Base-by-base conservation (phyloP, 2,888 invertebrate species). In the Ariolimax columbianus region DNA sequence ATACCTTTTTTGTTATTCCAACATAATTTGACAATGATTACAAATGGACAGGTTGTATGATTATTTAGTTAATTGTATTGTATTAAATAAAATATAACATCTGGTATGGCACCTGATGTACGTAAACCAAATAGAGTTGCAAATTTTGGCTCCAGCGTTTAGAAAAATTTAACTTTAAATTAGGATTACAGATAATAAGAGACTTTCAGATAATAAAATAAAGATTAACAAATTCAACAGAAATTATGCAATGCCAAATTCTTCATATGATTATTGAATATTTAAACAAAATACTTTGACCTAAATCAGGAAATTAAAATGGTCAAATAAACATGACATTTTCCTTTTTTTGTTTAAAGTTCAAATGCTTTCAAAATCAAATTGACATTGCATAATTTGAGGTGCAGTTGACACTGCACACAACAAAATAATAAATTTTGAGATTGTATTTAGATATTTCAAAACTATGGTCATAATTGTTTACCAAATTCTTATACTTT, bases 331-430 rank as follows among this genome's bases (percentile, higher is more conserved):
- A 70, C 2, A 30, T 70, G 70, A 6, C 26, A 23, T 23, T 30
- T 40, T 11, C 47, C 17, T 47, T 47, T 68, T 70, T 70, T 70
- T 36, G 23, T 23, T 68, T 26, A 4, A 23, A 26, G 19, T 66
- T 2, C 6, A 63, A 30, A 63, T 63, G 63, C 63, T 63, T n/a
- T 33, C 33, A 33, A 43, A 73, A 43, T 7, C 43, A 40, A 43
- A 11, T 30, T 70, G 17, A 3, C 9, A 73, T 47, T 73, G 73
- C 73, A 73, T 73, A 73, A 73, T 73, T 73, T 72, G 19, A 40
- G 72, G 26, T 40, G 40, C 26, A 43, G 47, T 73, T 66, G n/a
- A 73, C 43, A 73, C 33, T 19, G 40, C 4, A 72, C 7, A 6
- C 26, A 26, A 40, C 11, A 26, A 40, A 30, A 2, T 40, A n/a